Evolutionary conservation across 1,140 invertebrate species (phyloP), one percentile per base, ranked within the genome.

Genomic region (Argopecten irradians): DNA sequence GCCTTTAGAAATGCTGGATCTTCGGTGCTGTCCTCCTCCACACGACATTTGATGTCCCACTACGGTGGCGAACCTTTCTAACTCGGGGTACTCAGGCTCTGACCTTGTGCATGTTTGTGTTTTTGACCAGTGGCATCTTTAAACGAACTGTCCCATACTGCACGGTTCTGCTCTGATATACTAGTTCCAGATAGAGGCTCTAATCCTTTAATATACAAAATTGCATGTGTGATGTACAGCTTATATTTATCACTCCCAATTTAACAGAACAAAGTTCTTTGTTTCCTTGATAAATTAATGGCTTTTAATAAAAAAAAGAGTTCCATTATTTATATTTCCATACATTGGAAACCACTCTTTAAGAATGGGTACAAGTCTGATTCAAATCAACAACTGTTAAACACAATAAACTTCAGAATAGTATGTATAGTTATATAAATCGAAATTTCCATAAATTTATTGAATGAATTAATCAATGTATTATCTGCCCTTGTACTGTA

Each of bases 1-100:
- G 87, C 87, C 13, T 84, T 85, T 19, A 88, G 41, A 11, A 41
- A 35, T 33, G 87, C 55, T 11, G 87, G 83, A 85, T 88, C 87
- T 35, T 55, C 41, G 33, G 35, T 83, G 28, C 84, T 84, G 32
- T 88, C 83, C 43, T 88, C 87, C 83, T 43, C 28, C 22, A 88
- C 14, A 13, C 84, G 83, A 88, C 84, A 84, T 16, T 46, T 43
- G 55, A 88, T 88, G 28, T 84, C 55, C 87, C 83, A 88, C 16
- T 83, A 88, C 13, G 82, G 82, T 16, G 84, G 41, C 11, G 83
- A 35, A 0, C 32, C 14, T 84, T 88, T 88, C 35, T 41, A 34
- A 3, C 41, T 83, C 0, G 32, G 84, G 19, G 86, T 36, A 16
- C 16, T 83, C 34, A 1, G 34, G 28, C 86, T 84, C 39, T n/a